Percentiles rank a stretch among this genome's conserved stretches.
These are phyloP conservation scores for Megaustenia siamemsis DNA, from an alignment of 2,888 invertebrate genomes.

Conservation along the genomic window DNA sequence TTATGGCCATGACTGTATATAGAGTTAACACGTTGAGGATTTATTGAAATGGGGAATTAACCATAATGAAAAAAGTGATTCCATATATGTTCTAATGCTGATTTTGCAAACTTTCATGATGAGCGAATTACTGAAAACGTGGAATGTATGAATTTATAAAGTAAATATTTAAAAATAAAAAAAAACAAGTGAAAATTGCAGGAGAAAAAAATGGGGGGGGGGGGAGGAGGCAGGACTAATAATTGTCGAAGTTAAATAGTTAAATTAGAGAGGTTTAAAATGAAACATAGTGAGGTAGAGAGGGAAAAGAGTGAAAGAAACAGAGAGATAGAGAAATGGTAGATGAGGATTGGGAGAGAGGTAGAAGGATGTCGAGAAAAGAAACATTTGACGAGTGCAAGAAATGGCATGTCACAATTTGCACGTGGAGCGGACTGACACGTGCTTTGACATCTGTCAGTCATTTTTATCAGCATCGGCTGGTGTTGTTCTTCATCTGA, in stretches of 20 bases:
- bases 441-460: conserved; percentile 31
- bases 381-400: background rate
- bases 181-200: background rate
- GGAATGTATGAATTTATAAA: background rate
- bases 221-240: background rate
- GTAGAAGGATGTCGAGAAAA: background rate
- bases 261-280: background rate
- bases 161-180: background rate
- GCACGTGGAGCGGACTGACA: background rate
- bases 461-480: background rate
- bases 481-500: conserved; percentile 1
- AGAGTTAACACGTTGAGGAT: too few species aligned
- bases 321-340: background rate
- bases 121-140: background rate
- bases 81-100: too few species aligned
- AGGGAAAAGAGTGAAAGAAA: background rate
- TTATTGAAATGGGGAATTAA: too few species aligned
- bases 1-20: too few species aligned
- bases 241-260: background rate
- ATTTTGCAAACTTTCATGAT: too few species aligned
- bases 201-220: too few species aligned
- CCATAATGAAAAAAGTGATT: too few species aligned
- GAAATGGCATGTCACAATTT: background rate
- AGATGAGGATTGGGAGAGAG: background rate
- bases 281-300: background rate